phyloP scores from a whole-genome alignment of 1,140 invertebrate species.

The Pseudachorutes palmiensis region DNA sequence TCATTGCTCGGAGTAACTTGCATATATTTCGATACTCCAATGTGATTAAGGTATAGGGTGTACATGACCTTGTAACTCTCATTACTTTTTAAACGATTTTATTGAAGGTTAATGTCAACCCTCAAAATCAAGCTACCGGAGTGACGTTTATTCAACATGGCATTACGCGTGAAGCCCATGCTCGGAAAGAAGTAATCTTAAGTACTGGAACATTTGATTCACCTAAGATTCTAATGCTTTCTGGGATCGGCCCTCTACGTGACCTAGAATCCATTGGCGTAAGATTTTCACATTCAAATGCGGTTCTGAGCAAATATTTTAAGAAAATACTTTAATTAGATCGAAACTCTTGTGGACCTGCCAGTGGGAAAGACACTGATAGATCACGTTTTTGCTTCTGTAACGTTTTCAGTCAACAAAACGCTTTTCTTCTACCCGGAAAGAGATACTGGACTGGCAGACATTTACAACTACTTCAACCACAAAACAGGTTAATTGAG shows the following conservation, averaged over 20 bases:
- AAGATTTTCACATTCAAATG: neutral
- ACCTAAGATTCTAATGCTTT: neutral
- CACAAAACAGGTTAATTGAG: neutral
- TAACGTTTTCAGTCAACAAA: conserved; percentile 4
- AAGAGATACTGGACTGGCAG: neutral
- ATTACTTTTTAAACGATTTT: neutral
- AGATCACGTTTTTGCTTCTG: conserved; percentile 13
- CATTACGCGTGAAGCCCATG: neutral
- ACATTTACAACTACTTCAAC: neutral
- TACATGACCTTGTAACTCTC: neutral
- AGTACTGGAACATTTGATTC: neutral
- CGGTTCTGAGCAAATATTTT: neutral
- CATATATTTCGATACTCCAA: conserved; percentile 55
- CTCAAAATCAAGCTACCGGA: neutral
- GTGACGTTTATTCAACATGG: conserved; percentile 8
- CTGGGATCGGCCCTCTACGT: neutral
- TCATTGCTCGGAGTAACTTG: conserved; percentile 55
- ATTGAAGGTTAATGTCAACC: neutral
- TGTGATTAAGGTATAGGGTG: conserved; percentile 1
- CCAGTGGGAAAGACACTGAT: conserved; percentile 15
- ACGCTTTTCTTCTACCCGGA: conserved; percentile 7
- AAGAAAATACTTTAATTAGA: conserved; percentile 1
- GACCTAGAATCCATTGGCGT: neutral
- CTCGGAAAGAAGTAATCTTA: conserved; percentile 2
- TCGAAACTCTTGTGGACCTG: neutral